Conservation (phyloP, 2,113 vertebrate species). For the Crotalus tigris region DNA sequence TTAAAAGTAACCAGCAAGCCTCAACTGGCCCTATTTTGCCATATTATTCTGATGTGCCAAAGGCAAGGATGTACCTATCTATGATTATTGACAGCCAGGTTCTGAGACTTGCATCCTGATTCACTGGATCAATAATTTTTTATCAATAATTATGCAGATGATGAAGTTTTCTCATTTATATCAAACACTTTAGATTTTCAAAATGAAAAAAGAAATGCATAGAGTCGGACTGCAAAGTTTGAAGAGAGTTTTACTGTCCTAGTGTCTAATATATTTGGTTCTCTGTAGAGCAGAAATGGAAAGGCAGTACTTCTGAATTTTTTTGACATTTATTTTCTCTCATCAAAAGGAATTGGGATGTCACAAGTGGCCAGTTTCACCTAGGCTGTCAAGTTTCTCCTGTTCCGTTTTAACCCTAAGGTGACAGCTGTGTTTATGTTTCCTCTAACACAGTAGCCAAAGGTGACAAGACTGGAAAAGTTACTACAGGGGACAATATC, state of each 20-base stretch:
- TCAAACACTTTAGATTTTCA: not conserved
- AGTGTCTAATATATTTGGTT: not conserved
- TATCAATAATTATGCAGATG: not conserved
- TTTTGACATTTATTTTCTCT: constrained; percentile 62
- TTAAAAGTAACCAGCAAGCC: not conserved
- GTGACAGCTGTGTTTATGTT: constrained; percentile 23
- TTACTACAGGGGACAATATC: not conserved
- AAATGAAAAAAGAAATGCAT: not conserved
- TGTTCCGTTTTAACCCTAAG: constrained; percentile 1
- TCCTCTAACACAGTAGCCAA: not conserved
- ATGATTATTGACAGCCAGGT: not conserved
- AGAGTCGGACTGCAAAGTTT: not conserved
- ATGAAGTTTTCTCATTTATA: not conserved
- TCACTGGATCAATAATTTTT: not conserved
- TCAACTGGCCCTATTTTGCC: not conserved
- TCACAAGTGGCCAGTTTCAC: constrained; percentile 54
- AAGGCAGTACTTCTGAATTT: constrained; percentile 38
- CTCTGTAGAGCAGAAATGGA: not conserved
- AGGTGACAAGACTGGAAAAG: not conserved
- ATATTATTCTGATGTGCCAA: not conserved
- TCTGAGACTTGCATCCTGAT: not conserved
- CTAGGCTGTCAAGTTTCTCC: constrained; percentile 39
- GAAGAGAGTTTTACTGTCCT: not conserved
- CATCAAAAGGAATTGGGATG: constrained; percentile 2
- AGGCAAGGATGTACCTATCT: not conserved